Evolutionary conservation across 37 sponge, comb jelly and placozoan genomes (phyloP), one percentile per base, ranked within the genome.

Genomic region (Corticium candelabrum): DNA sequence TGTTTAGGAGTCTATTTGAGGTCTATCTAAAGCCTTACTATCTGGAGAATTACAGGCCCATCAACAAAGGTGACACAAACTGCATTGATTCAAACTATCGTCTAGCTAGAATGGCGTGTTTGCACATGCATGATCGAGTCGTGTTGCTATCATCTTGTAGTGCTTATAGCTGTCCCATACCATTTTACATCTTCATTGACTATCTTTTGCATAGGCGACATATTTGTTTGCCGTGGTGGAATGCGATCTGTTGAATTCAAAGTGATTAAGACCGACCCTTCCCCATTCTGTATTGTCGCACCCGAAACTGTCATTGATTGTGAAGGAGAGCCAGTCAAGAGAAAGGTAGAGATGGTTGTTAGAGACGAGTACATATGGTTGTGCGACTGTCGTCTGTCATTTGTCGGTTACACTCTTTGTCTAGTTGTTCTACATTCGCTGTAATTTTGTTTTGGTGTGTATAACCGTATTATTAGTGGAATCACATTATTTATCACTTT

Each of bases 291-390:
- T 78, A 98, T 98, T 39, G 99, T 98, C n/a, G 99, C 99, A 41
- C 99, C 99, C 50, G 99, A 94, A 75, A 98, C 99, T 36, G 99
- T 98, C 29, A 98, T 98, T 74, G 96, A 98, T 69, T 94, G 96
- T 50, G 99, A 98, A 77, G 99, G 99, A 38, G 99, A 98, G 21
- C 99, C 99, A 15, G 87, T 98, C 81, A 98, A 98, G 83, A 74
- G 99, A 40, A 93, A 98, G 21, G 73, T 70, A 29, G 21, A 32
- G 7, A 4, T 4, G 4, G 35, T 30, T n/a, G 11, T 39, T n/a
- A 5, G 21, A 11, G 57, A 40, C 21, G 74, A 11, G 56, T 43
- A 11, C 11, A 11, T 43, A 43, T 43, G 56, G 5, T 43, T 43
- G 56, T 43, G 56, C 56, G 56, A 21, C 56, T 11, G 5, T 5